Evolutionary conservation across 64 coral and sea anemone species (phyloP).

Genomic region (Pocillopora damicornis): DNA sequence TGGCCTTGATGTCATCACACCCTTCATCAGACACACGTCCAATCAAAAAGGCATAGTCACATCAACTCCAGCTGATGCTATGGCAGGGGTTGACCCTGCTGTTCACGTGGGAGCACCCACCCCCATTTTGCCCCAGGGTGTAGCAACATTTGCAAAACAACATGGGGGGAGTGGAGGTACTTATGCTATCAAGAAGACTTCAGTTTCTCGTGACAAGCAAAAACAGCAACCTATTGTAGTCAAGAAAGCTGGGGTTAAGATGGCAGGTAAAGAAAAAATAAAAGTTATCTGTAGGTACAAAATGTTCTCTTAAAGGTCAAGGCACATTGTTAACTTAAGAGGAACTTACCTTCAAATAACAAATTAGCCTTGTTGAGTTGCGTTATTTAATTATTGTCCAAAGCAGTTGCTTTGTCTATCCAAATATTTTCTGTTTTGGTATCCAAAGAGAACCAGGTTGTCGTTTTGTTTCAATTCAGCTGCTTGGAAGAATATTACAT

Average conservation of each 20-base stretch:
- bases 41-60: slow-evolving; percentile 57
- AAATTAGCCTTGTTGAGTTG: too few relatives aligned
- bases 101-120: slow-evolving; percentile 55
- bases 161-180: slow-evolving; percentile 8
- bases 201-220: background rate
- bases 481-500: too few relatives aligned
- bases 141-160: background rate
- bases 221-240: background rate
- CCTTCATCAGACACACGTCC: slow-evolving; percentile 35
- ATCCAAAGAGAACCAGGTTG: too few relatives aligned
- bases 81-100: slow-evolving; percentile 39
- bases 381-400: too few relatives aligned
- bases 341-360: too few relatives aligned
- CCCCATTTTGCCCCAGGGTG: slow-evolving; percentile 60
- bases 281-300: too few relatives aligned
- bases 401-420: too few relatives aligned
- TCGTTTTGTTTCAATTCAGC: background rate
- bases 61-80: slow-evolving; percentile 68
- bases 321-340: too few relatives aligned
- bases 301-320: too few relatives aligned
- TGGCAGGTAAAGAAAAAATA: background rate
- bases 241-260: background rate
- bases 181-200: background rate
- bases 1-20: slow-evolving; percentile 16
- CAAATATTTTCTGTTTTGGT: too few relatives aligned